Percentiles rank a stretch among this genome's conserved stretches.
Conservation (phyloP, 2,797 vertebrate genomes). For the Aythya fuligula region DNA sequence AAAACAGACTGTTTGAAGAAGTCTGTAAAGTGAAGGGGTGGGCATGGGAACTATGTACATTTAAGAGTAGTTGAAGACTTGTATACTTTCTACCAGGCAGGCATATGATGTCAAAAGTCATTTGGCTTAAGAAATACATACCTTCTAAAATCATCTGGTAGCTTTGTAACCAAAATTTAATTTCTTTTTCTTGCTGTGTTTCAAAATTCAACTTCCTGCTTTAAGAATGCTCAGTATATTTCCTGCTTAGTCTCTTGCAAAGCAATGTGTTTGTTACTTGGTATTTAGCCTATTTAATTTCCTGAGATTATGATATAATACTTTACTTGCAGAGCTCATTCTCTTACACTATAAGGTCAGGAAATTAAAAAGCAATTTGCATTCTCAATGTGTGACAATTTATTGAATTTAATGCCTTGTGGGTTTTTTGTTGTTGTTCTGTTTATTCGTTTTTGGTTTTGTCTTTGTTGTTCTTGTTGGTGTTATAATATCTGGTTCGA, state of each 20-base stretch:
- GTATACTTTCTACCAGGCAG: background rate
- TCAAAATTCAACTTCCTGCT: background rate
- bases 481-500: conserved; percentile 11
- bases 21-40: background rate
- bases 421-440: background rate
- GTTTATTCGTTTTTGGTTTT: background rate
- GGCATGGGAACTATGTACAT: background rate
- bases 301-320: conserved; percentile 39
- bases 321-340: conserved; percentile 21
- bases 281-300: conserved; percentile 61
- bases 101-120: background rate
- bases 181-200: background rate
- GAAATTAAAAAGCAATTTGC: conserved; percentile 47
- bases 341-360: conserved; percentile 42
- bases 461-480: background rate
- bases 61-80: background rate
- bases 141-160: background rate
- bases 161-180: background rate
- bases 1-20: background rate
- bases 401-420: background rate
- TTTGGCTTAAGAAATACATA: background rate
- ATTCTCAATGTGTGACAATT: conserved; percentile 6
- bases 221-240: background rate
- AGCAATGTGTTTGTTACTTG: conserved; percentile 9
- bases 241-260: background rate